Conservation (phyloP, 1,140 invertebrate species). For the Ctenoplectra terminalis region DNA sequence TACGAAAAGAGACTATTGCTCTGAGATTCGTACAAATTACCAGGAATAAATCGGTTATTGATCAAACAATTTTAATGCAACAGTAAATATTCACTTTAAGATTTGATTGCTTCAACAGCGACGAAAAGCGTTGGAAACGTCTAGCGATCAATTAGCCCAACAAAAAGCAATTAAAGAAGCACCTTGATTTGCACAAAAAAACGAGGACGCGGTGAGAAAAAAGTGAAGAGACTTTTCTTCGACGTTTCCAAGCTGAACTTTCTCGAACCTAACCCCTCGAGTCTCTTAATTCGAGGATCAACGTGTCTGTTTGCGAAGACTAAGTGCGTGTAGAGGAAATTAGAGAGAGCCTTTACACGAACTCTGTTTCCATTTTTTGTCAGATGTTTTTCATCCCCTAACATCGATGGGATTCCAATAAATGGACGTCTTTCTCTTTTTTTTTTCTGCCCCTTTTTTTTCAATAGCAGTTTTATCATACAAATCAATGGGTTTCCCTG, state of each 20-base stretch:
- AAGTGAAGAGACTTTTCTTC: slow-evolving; percentile 48
- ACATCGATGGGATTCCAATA: background rate
- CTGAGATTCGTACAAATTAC: no score
- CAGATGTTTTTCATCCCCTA: background rate
- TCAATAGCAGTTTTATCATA: background rate
- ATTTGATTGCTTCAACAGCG: background rate
- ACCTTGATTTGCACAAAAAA: slow-evolving; percentile 36
- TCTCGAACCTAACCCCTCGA: slow-evolving; percentile 38
- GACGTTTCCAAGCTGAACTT: slow-evolving; percentile 51
- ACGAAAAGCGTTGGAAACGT: background rate
- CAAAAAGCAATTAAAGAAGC: slow-evolving; percentile 53
- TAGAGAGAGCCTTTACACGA: slow-evolving; percentile 33
- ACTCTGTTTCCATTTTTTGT: slow-evolving; percentile 25
- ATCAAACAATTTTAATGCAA: no score
- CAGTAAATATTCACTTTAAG: no score
- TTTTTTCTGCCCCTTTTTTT: background rate
- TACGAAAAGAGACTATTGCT: no score
- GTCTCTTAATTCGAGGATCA: slow-evolving; percentile 64
- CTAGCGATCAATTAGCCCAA: slow-evolving; percentile 48
- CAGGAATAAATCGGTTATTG: no score
- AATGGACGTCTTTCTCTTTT: background rate
- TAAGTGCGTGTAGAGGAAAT: slow-evolving; percentile 49
- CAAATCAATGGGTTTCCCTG: background rate
- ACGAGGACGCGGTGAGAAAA: background rate
- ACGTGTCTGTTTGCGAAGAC: slow-evolving; percentile 59